A percentile compares a stretch with the other conserved stretches of the same genome.
phyloP scores from a whole-genome alignment of 2,888 invertebrate genomes.

The Phasia obesa region DNA sequence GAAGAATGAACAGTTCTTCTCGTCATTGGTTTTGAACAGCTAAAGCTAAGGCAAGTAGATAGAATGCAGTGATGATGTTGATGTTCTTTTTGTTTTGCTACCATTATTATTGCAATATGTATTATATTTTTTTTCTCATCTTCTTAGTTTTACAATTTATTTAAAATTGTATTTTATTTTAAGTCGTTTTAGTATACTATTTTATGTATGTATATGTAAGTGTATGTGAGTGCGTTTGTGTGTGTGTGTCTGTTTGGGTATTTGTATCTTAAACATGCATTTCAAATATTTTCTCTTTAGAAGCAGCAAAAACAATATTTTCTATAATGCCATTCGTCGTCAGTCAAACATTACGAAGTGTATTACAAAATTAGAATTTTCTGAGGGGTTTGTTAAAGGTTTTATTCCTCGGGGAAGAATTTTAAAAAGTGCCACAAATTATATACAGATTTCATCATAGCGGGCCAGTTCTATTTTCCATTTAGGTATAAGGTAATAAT shows the following conservation, averaged over 20 bases:
- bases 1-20: constrained; percentile 34
- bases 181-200: constrained; percentile 13
- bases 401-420: not conserved
- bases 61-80: constrained; percentile 50
- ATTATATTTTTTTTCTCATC: constrained; percentile 22
- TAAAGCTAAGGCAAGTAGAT: not conserved
- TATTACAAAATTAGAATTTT: constrained; percentile 21
- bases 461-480: too few relatives aligned
- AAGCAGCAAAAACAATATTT: constrained; percentile 15
- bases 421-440: not conserved
- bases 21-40: constrained; percentile 29
- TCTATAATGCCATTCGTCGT: constrained; percentile 31
- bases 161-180: constrained; percentile 53
- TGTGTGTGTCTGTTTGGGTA: not conserved
- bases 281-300: constrained; percentile 38
- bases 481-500: too few relatives aligned
- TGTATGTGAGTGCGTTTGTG: too few relatives aligned
- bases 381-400: constrained; percentile 1
- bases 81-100: constrained; percentile 32
- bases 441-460: not conserved
- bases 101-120: constrained; percentile 42
- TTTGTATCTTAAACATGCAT: constrained; percentile 15
- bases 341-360: constrained; percentile 48
- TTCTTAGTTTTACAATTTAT: constrained; percentile 52
- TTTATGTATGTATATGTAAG: too few relatives aligned